Base-by-base conservation (phyloP, 2,113 vertebrate species). In the Cyprinus carpio region DNA sequence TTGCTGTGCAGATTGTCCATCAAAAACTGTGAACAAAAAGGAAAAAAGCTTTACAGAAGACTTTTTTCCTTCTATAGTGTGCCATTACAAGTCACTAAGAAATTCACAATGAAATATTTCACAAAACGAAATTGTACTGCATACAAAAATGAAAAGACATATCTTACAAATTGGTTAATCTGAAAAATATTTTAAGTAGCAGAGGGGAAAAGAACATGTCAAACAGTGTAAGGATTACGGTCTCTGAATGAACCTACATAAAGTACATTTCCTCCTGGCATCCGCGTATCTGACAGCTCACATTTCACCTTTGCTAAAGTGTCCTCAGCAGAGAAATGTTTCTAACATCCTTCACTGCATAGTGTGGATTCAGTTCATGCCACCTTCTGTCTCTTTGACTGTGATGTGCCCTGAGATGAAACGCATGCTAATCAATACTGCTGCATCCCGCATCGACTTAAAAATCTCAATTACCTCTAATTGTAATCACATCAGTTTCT, bases 211-310 rank as follows among this genome's bases (percentile, higher is more conserved):
- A 29, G 46, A n/a, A 37, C 46, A 10, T 69, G 62, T 82, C 43
- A 82, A 40, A 62, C 27, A 56, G 65, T 34, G 11, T 82, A 54
- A 23, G 60, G 58, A 46, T 64, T 81, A 46, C 58, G 11, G n/a
- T 83, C 25, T 72, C 62, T 60, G 65, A 60, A 78, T 84, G 64
- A 16, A 71, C 29, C 87, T 74, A 71, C 43, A 83, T 85, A 83
- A 92, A 88, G 81, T 88, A 82, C 23, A 90, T 90, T 85, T 92
- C 86, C 84, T 87, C 87, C 81, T 83, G 89, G 90, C 91, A 91
- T 91, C 88, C 82, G 64, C 88, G 80, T 90, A 87, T 92, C 88
- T 86, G 88, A 90, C 88, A 91, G 87, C 88, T 80, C 88, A 87
- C 88, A 88, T 90, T 83, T 87, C 90, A 81, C 86, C 84, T 84